Base-by-base conservation (phyloP, 2,797 vertebrate species). In the Pangasius mekongensis region DNA sequence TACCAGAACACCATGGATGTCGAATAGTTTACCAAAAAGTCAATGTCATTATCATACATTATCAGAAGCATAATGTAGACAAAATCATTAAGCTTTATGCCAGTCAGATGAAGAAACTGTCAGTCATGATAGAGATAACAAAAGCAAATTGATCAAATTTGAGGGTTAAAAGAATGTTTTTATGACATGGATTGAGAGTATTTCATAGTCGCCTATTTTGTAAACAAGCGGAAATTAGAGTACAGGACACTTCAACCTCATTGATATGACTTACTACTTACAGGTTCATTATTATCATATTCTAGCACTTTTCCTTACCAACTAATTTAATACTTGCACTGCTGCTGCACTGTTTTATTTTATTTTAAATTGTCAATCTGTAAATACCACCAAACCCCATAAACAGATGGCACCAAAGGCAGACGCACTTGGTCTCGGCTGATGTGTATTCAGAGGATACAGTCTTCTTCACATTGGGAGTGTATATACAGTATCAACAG, bases 371-470 rank as follows among this genome's bases (percentile, higher is more conserved):
- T 73, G 69, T 11, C 69, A 43, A 24, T 73, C 69, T 73, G 69
- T 73, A 73, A 73, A 73, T 73, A 81, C 64, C 73, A 77, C 43
- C 82, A 52, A 87, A 91, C 83, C 83, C 54, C 86, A 73, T 84
- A 87, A 85, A 87, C 84, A 88, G 43, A n/a, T 85, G 80, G 77
- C 62, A 86, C 83, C 84, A 47, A 78, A 80, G 22, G 49, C 74
- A 84, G 86, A 74, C 66, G 80, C 85, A 89, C 86, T 43, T 67
- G 69, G 78, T 86, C 58, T 90, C 83, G 74, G 85, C 82, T 84
- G 56, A 43, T 84, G 86, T 88, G 88, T 91, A 89, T 87, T 91
- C 83, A 88, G 89, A 90, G 82, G 47, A 90, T 85, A 89, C 69
- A 71, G 54, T 36, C 69, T 81, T 84, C 88, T 69, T 83, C 78